Base-by-base conservation (phyloP, 1,140 invertebrate genomes). In the Tetranychus cinnabarinus region DNA sequence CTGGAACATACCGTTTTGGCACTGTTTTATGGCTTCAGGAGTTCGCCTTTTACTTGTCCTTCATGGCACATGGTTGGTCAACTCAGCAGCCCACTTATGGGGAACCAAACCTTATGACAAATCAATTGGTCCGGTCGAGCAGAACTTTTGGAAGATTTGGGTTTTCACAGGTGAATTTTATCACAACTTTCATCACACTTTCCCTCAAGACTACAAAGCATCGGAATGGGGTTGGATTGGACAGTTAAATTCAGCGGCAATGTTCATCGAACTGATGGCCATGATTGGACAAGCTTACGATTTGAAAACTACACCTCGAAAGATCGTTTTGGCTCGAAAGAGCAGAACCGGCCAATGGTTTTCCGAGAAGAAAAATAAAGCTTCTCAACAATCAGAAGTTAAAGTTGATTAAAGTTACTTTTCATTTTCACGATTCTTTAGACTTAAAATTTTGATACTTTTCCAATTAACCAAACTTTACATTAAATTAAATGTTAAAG, bases 141-240 rank as follows among this genome's bases (percentile, higher is more conserved):
- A 52, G 6, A 52, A 52, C 6, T 52, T 52, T 23, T 52, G 50
- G 50, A 52, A 52, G 23, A 13, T 52, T 23, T 33, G n/a, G 3
- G 31, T 31, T 23, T 52, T 13, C 7, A n/a, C 31, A 8, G 55
- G 55, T 56, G 55, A 56, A 56, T 15, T 35, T 34, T 56, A 37
- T 56, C 82, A 95, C 70, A 95, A 95, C 72, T 96, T 91, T 72
- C 91, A 96, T 70, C 90, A 96, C 73, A 83, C 85, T 0, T 96
- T 96, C 75, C 91, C 92, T 0, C 87, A 87, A 80, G 91, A 96
- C 69, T 91, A 91, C 76, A 85, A 87, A 70, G 82, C 86, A 2
- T 77, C 84, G 3, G 86, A 88, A 69, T 75, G 86, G 0, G 85
- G 88, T 48, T 86, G 84, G 73, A 76, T 68, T 47, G 34, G 34